Base-by-base conservation (phyloP, 2,797 vertebrate species). In the Myotis myotis region DNA sequence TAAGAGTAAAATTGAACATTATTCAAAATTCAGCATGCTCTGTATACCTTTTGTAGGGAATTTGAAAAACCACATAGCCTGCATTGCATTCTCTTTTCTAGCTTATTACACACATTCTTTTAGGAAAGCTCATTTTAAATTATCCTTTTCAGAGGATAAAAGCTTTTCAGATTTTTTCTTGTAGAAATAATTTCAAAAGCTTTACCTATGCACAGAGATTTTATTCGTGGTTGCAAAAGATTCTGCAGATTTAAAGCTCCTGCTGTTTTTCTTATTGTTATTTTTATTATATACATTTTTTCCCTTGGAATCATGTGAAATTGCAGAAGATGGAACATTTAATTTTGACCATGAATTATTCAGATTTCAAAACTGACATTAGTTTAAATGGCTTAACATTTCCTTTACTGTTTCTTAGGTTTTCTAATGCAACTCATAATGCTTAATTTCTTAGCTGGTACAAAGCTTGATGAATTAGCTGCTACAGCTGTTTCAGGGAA, bases 311-410 rank as follows among this genome's bases (percentile, higher is more conserved):
- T 90, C 96, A 89, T 96, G 60, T 97, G 44, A 89, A 95, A 96
- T 94, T 95, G 60, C 75, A 96, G 93, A 94, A 98, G 62, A 91
- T 97, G 75, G 97, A 97, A 90, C 97, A 94, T 96, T 98, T 98
- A 94, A 97, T 97, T 97, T 98, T 96, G 30, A 53, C 74, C 85
- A 97, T 98, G 92, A 98, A 97, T 98, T 97, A 97, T 98, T 98
- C 96, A 98, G 89, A 81, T 96, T 96, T 97, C 85, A 90, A 87
- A 93, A 95, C 97, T 97, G 97, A 88, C 93, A 23, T 51, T 92
- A 57, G 93, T 97, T 98, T 97, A 98, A 96, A 97, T 97, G 93
- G 95, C 95, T 97, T 98, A 96, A 96, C 80, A 75, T 97, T 97
- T 97, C 70, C 88, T 97, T 97, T 98, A 97, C 87, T 91, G n/a